Evolutionary conservation across 1,140 invertebrate genomes (phyloP), one percentile per base, ranked within the genome.

Genomic region (Drosophila baimaii): DNA sequence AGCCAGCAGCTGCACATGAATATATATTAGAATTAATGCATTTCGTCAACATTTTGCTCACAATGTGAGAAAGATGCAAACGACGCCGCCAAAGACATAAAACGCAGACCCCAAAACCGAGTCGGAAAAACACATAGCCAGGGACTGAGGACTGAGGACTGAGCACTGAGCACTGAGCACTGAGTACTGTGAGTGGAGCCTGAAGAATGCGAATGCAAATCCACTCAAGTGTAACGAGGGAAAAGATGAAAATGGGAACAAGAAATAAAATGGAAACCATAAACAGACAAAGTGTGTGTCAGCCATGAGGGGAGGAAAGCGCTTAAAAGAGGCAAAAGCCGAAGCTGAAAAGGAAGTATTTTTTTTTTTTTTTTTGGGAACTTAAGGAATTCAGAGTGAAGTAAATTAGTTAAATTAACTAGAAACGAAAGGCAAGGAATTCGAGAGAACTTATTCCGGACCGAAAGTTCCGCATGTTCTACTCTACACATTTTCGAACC

Each of bases 1-100:
- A 71, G 41, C 68, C 69, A 64, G 19, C 68, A 71, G 41, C 68
- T 66, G 35, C 79, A 56, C 76, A 83, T 82, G 76, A 83, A 82
- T 82, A 83, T 79, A 82, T 82, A 82, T 79, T 64, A 79, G 59
- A 70, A 70, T 70, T 83, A 82, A 79, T 83, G 80, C 55, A 79
- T 79, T 83, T 79, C 76, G 64, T 79, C 76, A 82, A 82, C 79
- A 72, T 56, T 77, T 58, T 77, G 27, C 43, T 37, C 58, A 70
- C 61, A 52, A 51, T 52, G 73, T 72, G 66, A 70, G 59, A 57
- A 59, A 43, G 27, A 49, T 59, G 79, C 33, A 66, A 70, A 70
- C 43, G 49, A 73, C 57, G 57, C 21, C 57, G 52, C 31, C 77
- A 75, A 37, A 62, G 69, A 71, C 65, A 72, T 71, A 71, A 72